Evolutionary conservation across 1,140 invertebrate species (phyloP).

Genomic region (Thaumetopoea pityocampa): DNA sequence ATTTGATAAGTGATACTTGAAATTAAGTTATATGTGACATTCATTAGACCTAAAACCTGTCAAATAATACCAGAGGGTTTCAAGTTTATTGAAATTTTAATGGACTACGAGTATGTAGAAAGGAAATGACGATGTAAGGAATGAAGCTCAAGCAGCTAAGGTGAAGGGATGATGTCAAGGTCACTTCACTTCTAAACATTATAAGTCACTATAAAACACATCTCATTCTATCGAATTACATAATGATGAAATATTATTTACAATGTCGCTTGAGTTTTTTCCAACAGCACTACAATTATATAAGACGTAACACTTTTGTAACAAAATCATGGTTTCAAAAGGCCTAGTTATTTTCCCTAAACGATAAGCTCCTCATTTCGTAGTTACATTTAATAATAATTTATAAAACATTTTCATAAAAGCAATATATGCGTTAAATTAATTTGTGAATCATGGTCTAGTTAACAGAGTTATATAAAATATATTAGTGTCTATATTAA

Average conservation of each 20-base stretch:
- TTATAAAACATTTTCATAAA: slow-evolving; percentile 8
- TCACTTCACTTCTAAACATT: slow-evolving; percentile 69
- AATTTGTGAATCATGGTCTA: too few relatives aligned
- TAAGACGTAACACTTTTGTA: slow-evolving; percentile 44
- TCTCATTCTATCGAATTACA: slow-evolving; percentile 34
- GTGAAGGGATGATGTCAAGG: slow-evolving; percentile 66
- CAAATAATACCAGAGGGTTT: not conserved
- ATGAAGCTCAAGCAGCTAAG: slow-evolving; percentile 64
- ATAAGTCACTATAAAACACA: slow-evolving; percentile 48
- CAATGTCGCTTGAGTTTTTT: slow-evolving; percentile 50
- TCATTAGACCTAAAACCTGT: not conserved
- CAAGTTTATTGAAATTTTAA: slow-evolving; percentile 1
- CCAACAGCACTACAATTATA: slow-evolving; percentile 50
- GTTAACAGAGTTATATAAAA: too few relatives aligned
- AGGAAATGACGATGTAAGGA: slow-evolving; percentile 36
- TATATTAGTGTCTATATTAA: too few relatives aligned
- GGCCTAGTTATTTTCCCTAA: slow-evolving; percentile 56
- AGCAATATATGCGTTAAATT: slow-evolving; percentile 8
- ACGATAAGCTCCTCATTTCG: slow-evolving; percentile 64
- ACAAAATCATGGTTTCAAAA: slow-evolving; percentile 39
- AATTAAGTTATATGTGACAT: slow-evolving; percentile 10
- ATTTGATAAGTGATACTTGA: slow-evolving; percentile 11
- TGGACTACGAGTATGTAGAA: slow-evolving; percentile 28
- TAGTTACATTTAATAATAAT: slow-evolving; percentile 38
- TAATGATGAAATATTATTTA: slow-evolving; percentile 36